phyloP scores from a whole-genome alignment of 2,888 invertebrate species.

The Sminthurinus aureus region DNA sequence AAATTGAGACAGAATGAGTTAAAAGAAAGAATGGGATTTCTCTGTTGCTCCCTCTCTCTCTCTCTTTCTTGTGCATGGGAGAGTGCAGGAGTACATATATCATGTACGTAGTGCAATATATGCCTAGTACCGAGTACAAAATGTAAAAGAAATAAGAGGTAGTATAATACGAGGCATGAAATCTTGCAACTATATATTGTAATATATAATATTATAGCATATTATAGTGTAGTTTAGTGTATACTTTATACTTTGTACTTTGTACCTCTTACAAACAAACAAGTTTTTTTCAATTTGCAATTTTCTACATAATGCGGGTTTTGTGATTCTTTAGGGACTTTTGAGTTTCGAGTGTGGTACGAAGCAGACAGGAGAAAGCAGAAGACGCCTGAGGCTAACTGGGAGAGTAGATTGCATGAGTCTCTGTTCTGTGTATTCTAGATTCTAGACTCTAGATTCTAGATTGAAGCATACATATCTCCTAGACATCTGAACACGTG shows the following conservation, averaged over 20 bases:
- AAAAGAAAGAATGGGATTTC: neutral
- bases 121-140: too few relatives aligned
- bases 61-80: too few relatives aligned
- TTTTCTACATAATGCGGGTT: conserved; percentile 1
- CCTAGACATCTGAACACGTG: too few relatives aligned
- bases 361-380: neutral
- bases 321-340: conserved; percentile 8
- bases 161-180: neutral
- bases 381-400: neutral
- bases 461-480: neutral
- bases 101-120: too few relatives aligned
- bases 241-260: neutral
- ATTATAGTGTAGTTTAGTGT: neutral
- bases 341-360: neutral
- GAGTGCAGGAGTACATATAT: neutral
- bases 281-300: conserved; percentile 24
- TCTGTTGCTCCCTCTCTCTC: too few relatives aligned
- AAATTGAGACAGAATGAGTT: neutral
- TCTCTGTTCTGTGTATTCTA: neutral
- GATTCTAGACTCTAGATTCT: neutral
- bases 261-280: neutral
- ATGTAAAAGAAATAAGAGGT: neutral
- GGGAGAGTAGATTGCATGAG: conserved; percentile 8
- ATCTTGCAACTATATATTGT: too few relatives aligned
- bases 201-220: too few relatives aligned